Percentiles rank a stretch among this genome's conserved stretches.
Evolutionary conservation across 2,888 invertebrate genomes (phyloP).

Genomic region (Cheilosia grossa): DNA sequence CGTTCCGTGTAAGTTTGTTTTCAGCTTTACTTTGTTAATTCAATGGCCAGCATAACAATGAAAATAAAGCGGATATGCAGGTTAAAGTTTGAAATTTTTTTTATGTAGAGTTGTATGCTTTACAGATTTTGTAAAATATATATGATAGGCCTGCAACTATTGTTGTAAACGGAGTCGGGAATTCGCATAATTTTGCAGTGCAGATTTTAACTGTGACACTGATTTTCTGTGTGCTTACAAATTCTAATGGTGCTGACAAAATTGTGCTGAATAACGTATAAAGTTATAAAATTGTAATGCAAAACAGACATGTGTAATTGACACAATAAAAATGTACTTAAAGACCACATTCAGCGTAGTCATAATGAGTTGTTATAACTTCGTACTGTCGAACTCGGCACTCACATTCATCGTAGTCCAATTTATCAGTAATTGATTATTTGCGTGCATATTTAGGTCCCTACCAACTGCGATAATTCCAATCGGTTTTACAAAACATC

Average conservation of each 20-base stretch:
- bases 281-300: too few relatives aligned
- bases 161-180: background rate
- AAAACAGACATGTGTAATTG: too few relatives aligned
- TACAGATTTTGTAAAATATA: background rate
- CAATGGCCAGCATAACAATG: constrained; percentile 39
- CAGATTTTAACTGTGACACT: background rate
- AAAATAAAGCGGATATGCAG: background rate
- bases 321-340: too few relatives aligned
- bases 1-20: constrained; percentile 42
- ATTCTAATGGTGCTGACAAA: background rate
- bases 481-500: too few relatives aligned
- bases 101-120: background rate
- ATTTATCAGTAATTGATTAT: too few relatives aligned
- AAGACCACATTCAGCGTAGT: too few relatives aligned
- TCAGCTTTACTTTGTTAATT: constrained; percentile 44
- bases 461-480: too few relatives aligned
- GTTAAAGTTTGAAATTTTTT: background rate
- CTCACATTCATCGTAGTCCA: too few relatives aligned
- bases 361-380: too few relatives aligned
- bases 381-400: too few relatives aligned
- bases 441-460: too few relatives aligned
- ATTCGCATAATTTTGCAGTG: background rate
- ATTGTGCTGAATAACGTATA: too few relatives aligned
- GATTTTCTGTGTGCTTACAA: background rate
- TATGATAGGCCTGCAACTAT: background rate